Evolutionary conservation across 2,888 invertebrate species (phyloP).

Genomic region (Scaptomyza tumidula): DNA sequence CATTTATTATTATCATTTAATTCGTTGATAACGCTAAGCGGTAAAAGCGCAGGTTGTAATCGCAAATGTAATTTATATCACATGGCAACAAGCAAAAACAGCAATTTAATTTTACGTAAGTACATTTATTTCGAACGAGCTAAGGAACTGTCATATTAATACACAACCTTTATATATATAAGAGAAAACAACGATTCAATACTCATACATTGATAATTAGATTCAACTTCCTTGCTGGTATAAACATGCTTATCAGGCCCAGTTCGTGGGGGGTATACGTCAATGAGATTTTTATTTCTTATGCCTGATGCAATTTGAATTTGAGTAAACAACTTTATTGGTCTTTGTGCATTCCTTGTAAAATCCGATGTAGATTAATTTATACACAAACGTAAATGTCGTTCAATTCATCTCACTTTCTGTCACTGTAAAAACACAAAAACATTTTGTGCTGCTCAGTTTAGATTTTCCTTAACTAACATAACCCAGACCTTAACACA

Average conservation of each 20-base stretch:
- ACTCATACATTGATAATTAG: too few species aligned
- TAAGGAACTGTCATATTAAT: neutral
- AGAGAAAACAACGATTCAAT: neutral
- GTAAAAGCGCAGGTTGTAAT: slow-evolving; percentile 42
- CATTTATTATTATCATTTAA: slow-evolving; percentile 52
- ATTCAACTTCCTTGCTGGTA: slow-evolving; percentile 2
- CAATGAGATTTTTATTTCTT: slow-evolving; percentile 19
- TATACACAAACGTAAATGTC: neutral
- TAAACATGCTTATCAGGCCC: slow-evolving; percentile 22
- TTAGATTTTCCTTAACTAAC: neutral
- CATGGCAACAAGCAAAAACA: slow-evolving; percentile 45
- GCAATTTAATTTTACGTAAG: neutral
- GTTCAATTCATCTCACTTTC: neutral
- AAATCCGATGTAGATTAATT: neutral
- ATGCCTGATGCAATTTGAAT: slow-evolving; percentile 17
- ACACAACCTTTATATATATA: neutral
- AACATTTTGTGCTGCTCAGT: neutral
- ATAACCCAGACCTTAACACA: neutral
- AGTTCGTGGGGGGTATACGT: slow-evolving; percentile 30
- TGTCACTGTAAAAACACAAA: neutral
- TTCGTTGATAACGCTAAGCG: slow-evolving; percentile 34
- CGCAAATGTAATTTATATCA: slow-evolving; percentile 35
- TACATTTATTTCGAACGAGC: slow-evolving; percentile 1
- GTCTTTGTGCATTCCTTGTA: slow-evolving; percentile 25
- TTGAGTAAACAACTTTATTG: slow-evolving; percentile 53